Evolutionary conservation across 2,888 invertebrate species (phyloP), one percentile per base, ranked within the genome.

Genomic region (Uloborus plumipes): DNA sequence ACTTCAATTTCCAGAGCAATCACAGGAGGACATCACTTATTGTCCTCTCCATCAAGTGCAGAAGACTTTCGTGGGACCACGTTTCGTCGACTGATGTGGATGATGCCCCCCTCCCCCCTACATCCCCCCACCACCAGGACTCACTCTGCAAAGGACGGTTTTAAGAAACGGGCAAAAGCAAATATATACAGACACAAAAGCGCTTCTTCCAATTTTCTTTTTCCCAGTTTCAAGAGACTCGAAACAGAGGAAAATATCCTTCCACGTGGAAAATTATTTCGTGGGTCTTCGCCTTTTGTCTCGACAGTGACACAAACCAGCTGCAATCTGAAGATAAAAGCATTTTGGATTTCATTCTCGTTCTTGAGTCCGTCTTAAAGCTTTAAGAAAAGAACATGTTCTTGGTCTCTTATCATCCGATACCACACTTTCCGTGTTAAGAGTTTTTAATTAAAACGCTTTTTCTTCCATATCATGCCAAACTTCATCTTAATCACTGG

Each of bases 241-340:
- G 39, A 39, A 39, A 39, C 39, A 39, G 39, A 39, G 9, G 39
- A 39, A 39, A 39, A 14, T 62, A 20, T 39, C 47, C 61, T 13
- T 39, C 65, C 70, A 71, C 55, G 77, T 66, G 70, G 71, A 71
- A 78, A 71, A 78, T 78, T 65, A 71, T 78, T 78, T 78, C 70
- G 77, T 61, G 62, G 69, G 62, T 62, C 69, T 69, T 64, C 73
- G n/a, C 26, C 73, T 64, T 64, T 73, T 73, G 73, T 73, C 76
- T 76, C 69, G 76, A 76, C 76, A 76, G 69, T 76, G 50, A 69
- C 76, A 61, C n/a, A 75, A 75, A 67, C 66, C 75, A 76, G 76
- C 76, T 76, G 76, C 76, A 76, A 69, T 76, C 76, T 58, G 18
- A 53, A 76, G 76, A 76, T 76, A 76, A 76, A 76, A 76, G 76